Percentiles rank a stretch among this genome's conserved stretches.
phyloP scores from a whole-genome alignment of 2,888 invertebrate genomes.

The Eulithis testata region DNA sequence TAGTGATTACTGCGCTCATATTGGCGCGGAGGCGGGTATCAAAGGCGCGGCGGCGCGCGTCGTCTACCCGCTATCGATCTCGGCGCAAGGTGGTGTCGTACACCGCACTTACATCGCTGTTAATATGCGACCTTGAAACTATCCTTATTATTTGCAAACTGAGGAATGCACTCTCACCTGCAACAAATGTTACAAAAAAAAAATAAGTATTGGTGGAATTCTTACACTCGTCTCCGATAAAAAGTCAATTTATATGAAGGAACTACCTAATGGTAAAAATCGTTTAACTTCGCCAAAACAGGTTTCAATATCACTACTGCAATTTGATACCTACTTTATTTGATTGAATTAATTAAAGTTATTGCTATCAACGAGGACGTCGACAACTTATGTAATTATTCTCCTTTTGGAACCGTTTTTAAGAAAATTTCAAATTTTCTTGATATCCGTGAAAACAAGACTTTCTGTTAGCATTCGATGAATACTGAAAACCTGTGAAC shows the following conservation, averaged over 20 bases:
- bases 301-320: not conserved
- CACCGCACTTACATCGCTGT: constrained; percentile 61
- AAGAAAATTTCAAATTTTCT: not conserved
- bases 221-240: not conserved
- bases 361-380: not conserved
- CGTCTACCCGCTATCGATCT: constrained; percentile 78
- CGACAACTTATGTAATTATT: too few species aligned
- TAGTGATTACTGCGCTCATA: constrained; percentile 57
- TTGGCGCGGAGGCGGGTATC: constrained; percentile 50
- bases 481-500: constrained; percentile 19
- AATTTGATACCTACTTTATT: not conserved
- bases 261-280: not conserved
- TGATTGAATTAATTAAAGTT: not conserved
- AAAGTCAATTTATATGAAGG: not conserved
- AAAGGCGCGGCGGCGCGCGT: constrained; percentile 72
- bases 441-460: not conserved
- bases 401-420: not conserved
- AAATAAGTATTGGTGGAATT: not conserved
- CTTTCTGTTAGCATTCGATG: constrained; percentile 12
- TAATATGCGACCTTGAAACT: constrained; percentile 75
- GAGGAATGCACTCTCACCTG: constrained; percentile 49
- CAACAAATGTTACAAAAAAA: constrained; percentile 3
- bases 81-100: constrained; percentile 69
- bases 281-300: too few species aligned
- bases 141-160: constrained; percentile 58